Conservation (phyloP, 1,140 invertebrate genomes). For the Gryon sp. region DNA sequence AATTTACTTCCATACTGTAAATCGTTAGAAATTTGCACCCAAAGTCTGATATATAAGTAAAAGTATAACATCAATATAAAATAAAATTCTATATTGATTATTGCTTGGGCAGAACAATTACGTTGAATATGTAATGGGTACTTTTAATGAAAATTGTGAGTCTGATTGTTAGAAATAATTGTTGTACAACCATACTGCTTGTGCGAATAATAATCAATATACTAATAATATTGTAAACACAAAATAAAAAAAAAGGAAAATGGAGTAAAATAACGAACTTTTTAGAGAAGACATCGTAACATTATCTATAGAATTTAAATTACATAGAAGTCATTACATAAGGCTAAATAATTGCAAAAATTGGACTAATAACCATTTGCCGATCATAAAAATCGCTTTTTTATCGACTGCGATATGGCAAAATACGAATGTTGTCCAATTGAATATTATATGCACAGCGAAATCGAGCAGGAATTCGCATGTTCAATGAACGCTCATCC, state of each 20-base stretch:
- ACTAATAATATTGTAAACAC: too few relatives aligned
- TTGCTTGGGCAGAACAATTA: too few relatives aligned
- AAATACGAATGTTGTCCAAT: constrained; percentile 25
- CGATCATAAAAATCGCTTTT: constrained; percentile 10
- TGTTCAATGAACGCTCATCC: constrained; percentile 25
- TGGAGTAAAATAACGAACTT: constrained; percentile 28
- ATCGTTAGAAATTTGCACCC: too few relatives aligned
- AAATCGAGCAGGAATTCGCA: constrained; percentile 51
- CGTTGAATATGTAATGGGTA: constrained; percentile 7
- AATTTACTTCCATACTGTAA: too few relatives aligned
- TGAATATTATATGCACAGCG: constrained; percentile 21
- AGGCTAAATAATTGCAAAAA: constrained; percentile 9
- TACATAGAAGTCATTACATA: constrained; percentile 21
- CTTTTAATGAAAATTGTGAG: too few relatives aligned
- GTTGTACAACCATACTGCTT: too few relatives aligned
- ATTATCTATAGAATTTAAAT: constrained; percentile 40
- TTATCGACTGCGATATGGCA: constrained; percentile 21
- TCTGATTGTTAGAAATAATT: too few relatives aligned
- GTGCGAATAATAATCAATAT: too few relatives aligned
- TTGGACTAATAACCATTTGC: constrained; percentile 10
- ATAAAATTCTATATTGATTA: constrained; percentile 22
- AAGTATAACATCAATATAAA: background rate
- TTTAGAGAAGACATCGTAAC: constrained; percentile 37
- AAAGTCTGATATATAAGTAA: constrained; percentile 9
- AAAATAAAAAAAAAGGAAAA: constrained; percentile 5